Evolutionary conservation across 2,797 vertebrate species (phyloP), one percentile per base, ranked within the genome.

Genomic region (Staurois parvus): DNA sequence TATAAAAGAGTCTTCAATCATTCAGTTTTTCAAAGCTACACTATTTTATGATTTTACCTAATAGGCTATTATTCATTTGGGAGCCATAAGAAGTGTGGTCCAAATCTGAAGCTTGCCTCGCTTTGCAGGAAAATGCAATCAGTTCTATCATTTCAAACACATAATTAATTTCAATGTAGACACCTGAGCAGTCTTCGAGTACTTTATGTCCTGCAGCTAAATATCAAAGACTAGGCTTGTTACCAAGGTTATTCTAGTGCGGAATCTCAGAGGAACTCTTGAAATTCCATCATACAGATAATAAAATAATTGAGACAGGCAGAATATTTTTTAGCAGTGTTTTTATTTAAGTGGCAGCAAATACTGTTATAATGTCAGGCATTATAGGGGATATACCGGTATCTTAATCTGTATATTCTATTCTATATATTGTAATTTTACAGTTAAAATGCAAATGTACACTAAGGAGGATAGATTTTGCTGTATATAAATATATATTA

Each of bases 131-230:
- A 83, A 83, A 75, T 32, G 81, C 81, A 83, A 64, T 83, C 81
- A 83, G 81, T 56, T 82, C 72, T 66, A 82, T 82, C 80, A 82
- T 74, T 72, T 73, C 80, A n/a, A 82, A 73, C 52, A 81, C 79
- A 82, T 82, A 64, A 82, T 82, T 82, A 73, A 82, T 82, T 82
- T 64, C 70, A 45, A 19, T 75, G 66, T 68, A 75, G 72, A 83
- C 72, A 75, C 72, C 81, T 83, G 81, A 75, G 72, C 72, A 75
- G 81, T 67, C 72, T 52, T 67, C 40, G 24, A 75, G 80, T 64
- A 73, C 80, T 73, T 74, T 67, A 82, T 82, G 79, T 82, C 72
- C 72, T 82, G 80, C 69, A 82, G 80, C 70, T 73, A 73, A 82
- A 73, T 82, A 82, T 82, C 80, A 74, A 30, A 74, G 80, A 74